Evolutionary conservation across 2,113 vertebrate species (phyloP), one percentile per base, ranked within the genome.

Genomic region (Athene noctua): DNA sequence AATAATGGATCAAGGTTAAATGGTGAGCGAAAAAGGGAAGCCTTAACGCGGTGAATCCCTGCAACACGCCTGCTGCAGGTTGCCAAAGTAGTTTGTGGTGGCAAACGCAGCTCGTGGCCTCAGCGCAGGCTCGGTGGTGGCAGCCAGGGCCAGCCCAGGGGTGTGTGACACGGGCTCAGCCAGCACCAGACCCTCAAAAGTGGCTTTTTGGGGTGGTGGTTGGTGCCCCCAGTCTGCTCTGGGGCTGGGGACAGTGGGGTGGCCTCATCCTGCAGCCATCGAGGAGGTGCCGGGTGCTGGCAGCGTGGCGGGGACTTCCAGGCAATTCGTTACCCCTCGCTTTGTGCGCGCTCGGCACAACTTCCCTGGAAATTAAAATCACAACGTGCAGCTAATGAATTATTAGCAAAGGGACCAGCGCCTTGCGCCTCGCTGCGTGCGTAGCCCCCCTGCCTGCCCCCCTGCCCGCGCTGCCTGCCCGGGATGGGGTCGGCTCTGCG

Each of bases 1-100:
- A 94, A 94, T 94, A 94, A 74, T 80, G 92, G 36, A 88, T 78
- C 83, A 65, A 95, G 95, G 95, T 96, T 92, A 94, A 95, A 66
- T 7, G n/a, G 27, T 15, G 67, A 88, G 62, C 0, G 5, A 78
- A 61, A 29, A 44, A 36, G 14, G n/a, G 19, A 32, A 84, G 68
- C 30, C 49, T 46, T 20, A 68, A 21, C 6, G 2, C 3, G 16
- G 58, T 9, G 73, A 25, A 44, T 38, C 86, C 80, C 68, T 9
- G 22, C 72, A 15, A 36, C 21, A 19, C 27, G 0, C 13, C 0
- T 1, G 52, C 86, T 54, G 71, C 44, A 14, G 29, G 66, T 14
- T 71, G 75, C 59, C 54, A 42, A 13, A 18, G 9, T 5, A 10
- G 6, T 34, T 15, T 6, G 51, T 0, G 27, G 27, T 1, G 18